Conservation (phyloP, 2,888 invertebrate species). For the Agrenia bidenticulata region DNA sequence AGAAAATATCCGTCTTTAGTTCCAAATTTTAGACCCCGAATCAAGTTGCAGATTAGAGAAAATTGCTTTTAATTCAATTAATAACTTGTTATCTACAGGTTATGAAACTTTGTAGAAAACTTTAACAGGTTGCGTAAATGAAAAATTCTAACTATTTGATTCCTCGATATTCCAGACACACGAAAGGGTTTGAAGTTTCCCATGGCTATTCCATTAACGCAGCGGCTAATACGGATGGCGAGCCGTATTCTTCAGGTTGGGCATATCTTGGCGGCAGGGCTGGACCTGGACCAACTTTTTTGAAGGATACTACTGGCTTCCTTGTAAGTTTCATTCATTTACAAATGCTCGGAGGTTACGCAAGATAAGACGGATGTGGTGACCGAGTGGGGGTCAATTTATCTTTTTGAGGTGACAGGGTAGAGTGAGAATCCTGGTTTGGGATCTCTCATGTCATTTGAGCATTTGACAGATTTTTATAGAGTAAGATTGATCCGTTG, state of each 20-base stretch:
- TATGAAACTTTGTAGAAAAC: neutral
- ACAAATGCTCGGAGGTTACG: no score
- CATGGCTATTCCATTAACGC: constrained; percentile 16
- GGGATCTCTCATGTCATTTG: constrained; percentile 1
- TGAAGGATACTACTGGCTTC: neutral
- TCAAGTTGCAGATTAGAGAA: no score
- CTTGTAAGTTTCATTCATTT: neutral
- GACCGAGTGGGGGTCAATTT: neutral
- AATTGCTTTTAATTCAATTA: constrained; percentile 16
- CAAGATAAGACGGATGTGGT: no score
- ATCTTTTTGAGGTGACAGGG: constrained; percentile 9
- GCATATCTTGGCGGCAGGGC: constrained; percentile 21
- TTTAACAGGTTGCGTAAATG: no score
- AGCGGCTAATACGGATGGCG: constrained; percentile 9
- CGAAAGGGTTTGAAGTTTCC: constrained; percentile 17
- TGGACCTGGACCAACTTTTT: constrained; percentile 19
- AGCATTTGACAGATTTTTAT: constrained; percentile 8
- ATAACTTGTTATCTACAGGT: constrained; percentile 5
- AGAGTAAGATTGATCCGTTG: constrained; percentile 12
- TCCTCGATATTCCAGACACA: constrained; percentile 5
- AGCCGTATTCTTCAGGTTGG: constrained; percentile 16
- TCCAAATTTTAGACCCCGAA: no score
- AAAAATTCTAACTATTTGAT: neutral
- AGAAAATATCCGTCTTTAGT: no score
- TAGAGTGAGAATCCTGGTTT: constrained; percentile 15